phyloP scores from a whole-genome alignment of 2,797 vertebrate genomes.

The Gobionotothen gibberifrons region DNA sequence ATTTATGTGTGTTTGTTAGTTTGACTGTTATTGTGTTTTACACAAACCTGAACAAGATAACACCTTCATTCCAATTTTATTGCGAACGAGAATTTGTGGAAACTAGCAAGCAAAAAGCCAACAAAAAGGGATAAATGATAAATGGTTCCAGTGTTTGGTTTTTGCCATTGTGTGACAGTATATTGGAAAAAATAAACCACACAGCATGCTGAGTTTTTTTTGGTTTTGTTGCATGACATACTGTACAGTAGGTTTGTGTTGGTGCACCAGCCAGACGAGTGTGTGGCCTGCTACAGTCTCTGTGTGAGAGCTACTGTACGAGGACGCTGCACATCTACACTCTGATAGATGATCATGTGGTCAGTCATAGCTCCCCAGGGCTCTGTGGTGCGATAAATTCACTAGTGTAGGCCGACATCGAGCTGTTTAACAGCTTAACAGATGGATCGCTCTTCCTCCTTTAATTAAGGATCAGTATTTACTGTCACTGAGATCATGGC shows the following conservation, averaged over 20 bases:
- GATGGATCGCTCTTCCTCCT: slow-evolving; percentile 67
- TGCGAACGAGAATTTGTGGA: not conserved
- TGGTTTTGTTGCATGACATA: not conserved
- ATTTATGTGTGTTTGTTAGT: not conserved
- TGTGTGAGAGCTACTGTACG: slow-evolving; percentile 30
- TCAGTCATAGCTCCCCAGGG: slow-evolving; percentile 50
- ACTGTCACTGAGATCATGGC: slow-evolving; percentile 46
- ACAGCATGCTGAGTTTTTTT: not conserved
- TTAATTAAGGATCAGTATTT: slow-evolving; percentile 72
- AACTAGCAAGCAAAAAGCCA: not conserved
- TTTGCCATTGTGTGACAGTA: not conserved
- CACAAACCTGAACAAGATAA: not conserved
- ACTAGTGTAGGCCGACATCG: slow-evolving; percentile 53
- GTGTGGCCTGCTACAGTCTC: not conserved
- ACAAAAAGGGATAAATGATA: not conserved
- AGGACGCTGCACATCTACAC: slow-evolving; percentile 42
- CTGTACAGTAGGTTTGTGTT: not conserved
- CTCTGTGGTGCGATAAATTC: slow-evolving; percentile 65
- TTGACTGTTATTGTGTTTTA: not conserved
- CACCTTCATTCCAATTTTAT: not conserved
- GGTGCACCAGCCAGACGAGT: not conserved
- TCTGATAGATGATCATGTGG: slow-evolving; percentile 61
- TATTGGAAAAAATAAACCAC: not conserved
- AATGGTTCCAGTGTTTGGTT: not conserved
- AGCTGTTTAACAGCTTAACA: slow-evolving; percentile 72